A percentile compares a stretch with the other conserved stretches of the same genome.
These are phyloP conservation scores for Lepidostoma basale DNA, from an alignment of 1,140 invertebrate genomes.

Conservation along the genomic window DNA sequence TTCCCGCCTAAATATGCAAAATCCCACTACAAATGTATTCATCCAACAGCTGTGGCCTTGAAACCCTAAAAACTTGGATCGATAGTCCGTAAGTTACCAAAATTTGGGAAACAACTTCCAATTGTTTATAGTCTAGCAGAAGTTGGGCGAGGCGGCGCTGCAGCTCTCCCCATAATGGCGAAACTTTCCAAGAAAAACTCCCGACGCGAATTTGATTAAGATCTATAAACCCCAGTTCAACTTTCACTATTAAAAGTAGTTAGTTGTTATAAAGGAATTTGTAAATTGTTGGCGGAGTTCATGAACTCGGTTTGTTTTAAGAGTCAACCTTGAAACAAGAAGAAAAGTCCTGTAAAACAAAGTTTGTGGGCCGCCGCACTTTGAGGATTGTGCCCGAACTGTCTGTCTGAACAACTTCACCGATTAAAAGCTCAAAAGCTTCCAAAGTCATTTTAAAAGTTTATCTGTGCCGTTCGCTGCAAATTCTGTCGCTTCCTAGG, in stretches of 20 bases:
- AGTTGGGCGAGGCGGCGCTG: conserved; percentile 13
- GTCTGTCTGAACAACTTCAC: conserved; percentile 64
- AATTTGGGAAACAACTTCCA: conserved; percentile 31
- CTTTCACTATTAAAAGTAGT: conserved; percentile 51
- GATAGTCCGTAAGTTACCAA: conserved; percentile 26
- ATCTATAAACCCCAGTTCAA: conserved; percentile 45
- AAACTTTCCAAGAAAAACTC: conserved; percentile 46
- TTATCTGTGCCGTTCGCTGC: conserved; percentile 55
- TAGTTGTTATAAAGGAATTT: conserved; percentile 66
- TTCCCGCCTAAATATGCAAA: conserved; percentile 25
- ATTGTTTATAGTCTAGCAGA: conserved; percentile 31
- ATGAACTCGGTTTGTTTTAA: conserved; percentile 65
- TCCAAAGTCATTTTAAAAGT: conserved; percentile 66
- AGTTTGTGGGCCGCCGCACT: conserved; percentile 64
- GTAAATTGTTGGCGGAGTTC: conserved; percentile 65
- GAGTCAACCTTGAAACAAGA: conserved; percentile 65
- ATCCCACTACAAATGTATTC: conserved; percentile 15
- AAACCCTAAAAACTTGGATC: conserved; percentile 25
- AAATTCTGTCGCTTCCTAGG: conserved; percentile 48
- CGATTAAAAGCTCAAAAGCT: conserved; percentile 66
- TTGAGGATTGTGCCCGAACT: conserved; percentile 63
- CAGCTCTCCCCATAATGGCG: conserved; percentile 32
- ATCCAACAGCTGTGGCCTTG: conserved; percentile 23
- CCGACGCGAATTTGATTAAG: conserved; percentile 47
- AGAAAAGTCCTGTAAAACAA: conserved; percentile 66